Conservation (phyloP, 2,797 vertebrate species). For the Numenius phaeopus region DNA sequence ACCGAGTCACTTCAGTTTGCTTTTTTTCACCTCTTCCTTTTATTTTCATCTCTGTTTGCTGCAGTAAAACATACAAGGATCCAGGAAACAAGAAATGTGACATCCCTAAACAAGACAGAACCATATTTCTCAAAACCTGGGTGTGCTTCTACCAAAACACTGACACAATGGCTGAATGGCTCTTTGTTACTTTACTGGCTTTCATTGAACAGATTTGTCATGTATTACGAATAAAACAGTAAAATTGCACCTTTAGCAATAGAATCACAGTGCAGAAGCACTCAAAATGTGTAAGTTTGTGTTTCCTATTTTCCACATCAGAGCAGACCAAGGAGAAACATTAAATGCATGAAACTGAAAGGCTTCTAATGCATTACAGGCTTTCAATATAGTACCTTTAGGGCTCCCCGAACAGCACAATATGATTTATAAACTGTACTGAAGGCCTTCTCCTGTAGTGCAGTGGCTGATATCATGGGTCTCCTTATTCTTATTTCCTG, state of each 20-base stretch:
- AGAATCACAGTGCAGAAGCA: background rate
- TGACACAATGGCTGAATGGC: background rate
- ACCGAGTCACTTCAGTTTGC: background rate
- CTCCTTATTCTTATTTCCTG: slow-evolving; percentile 53
- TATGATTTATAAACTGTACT: slow-evolving; percentile 56
- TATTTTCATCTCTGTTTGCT: background rate
- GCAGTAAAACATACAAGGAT: background rate
- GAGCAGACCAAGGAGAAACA: slow-evolving; percentile 12
- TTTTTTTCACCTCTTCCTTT: background rate
- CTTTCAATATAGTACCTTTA: slow-evolving; percentile 39
- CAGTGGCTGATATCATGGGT: slow-evolving; percentile 30
- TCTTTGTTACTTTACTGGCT: background rate
- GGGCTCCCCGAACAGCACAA: slow-evolving; percentile 9
- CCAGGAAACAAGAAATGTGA: background rate
- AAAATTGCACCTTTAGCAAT: background rate
- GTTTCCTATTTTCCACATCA: slow-evolving; percentile 11
- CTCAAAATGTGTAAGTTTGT: background rate
- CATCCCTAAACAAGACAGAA: background rate
- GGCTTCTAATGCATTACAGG: background rate
- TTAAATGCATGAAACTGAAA: slow-evolving; percentile 44
- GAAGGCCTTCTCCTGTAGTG: slow-evolving; percentile 26
- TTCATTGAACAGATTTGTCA: background rate
- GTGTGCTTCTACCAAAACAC: background rate
- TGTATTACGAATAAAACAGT: background rate
- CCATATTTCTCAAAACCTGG: background rate